These are phyloP conservation scores for Ageneiosus marmoratus DNA, from an alignment of 2,113 vertebrate species.

Conservation along the genomic window DNA sequence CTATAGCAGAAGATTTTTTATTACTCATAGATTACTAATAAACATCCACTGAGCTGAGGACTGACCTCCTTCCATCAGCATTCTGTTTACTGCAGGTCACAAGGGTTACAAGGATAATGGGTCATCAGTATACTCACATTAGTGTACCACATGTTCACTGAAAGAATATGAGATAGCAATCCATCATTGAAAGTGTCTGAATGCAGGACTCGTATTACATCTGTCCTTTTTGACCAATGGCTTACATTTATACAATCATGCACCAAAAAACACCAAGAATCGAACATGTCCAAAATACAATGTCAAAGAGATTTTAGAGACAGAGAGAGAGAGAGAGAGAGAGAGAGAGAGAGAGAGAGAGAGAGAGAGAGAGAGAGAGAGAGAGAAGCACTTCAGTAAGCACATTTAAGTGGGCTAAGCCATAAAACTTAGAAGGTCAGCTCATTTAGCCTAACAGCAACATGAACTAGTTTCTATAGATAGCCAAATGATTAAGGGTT, in stretches of 20 bases:
- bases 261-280: neutral
- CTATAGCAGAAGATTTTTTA: neutral
- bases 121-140: neutral
- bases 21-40: neutral
- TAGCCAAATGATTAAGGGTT: conserved; percentile 26
- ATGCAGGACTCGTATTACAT: conserved; percentile 6
- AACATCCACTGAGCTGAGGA: neutral
- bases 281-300: neutral
- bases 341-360: conserved; percentile 5
- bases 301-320: neutral
- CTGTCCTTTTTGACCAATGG: conserved; percentile 14
- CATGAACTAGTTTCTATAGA: conserved; percentile 44
- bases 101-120: neutral
- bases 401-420: conserved; percentile 18
- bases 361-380: conserved; percentile 6
- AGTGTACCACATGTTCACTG: conserved; percentile 20
- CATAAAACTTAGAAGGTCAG: conserved; percentile 18
- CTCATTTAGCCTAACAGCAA: conserved; percentile 8
- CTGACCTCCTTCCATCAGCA: neutral
- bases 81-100: neutral
- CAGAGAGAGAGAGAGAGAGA: conserved; percentile 18
- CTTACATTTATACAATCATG: neutral
- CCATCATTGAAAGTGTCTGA: conserved; percentile 25
- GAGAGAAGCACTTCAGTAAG: neutral
- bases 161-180: conserved; percentile 19